Percentiles rank a stretch among this genome's conserved stretches.
Evolutionary conservation across 2,888 invertebrate genomes (phyloP).

Genomic region (Limnephilus auricula): DNA sequence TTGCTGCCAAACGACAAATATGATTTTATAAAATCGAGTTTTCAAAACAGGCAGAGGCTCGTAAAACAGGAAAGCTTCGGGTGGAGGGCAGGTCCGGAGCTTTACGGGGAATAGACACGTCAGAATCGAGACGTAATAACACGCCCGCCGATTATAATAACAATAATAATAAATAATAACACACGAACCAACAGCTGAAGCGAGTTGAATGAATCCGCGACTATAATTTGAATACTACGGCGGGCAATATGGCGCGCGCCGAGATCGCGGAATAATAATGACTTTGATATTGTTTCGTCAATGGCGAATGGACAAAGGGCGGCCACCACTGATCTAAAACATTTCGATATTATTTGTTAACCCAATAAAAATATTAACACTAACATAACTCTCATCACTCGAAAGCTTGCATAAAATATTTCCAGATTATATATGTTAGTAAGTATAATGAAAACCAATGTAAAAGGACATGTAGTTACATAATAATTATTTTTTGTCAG

Average conservation of each 20-base stretch:
- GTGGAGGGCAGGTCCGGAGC: neutral
- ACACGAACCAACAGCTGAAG: conserved; percentile 34
- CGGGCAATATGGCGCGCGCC: conserved; percentile 51
- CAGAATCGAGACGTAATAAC: conserved; percentile 21
- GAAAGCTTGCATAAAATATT: too few relatives aligned
- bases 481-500: too few relatives aligned
- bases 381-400: too few relatives aligned
- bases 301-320: conserved; percentile 46
- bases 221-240: conserved; percentile 44
- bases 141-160: conserved; percentile 31
- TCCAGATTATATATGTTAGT: too few relatives aligned
- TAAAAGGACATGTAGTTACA: too few relatives aligned
- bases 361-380: too few relatives aligned
- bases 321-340: conserved; percentile 8
- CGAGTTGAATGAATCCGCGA: conserved; percentile 44
- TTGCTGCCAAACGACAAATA: neutral
- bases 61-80: conserved; percentile 16
- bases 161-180: conserved; percentile 33
- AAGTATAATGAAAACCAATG: too few relatives aligned
- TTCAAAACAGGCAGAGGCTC: neutral
- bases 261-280: conserved; percentile 50
- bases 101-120: conserved; percentile 16
- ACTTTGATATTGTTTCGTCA: conserved; percentile 56
- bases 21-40: neutral
- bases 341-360: neutral